Evolutionary conservation across 2,888 invertebrate species (phyloP), one percentile per base, ranked within the genome.

Genomic region (Harpalus rubripes): DNA sequence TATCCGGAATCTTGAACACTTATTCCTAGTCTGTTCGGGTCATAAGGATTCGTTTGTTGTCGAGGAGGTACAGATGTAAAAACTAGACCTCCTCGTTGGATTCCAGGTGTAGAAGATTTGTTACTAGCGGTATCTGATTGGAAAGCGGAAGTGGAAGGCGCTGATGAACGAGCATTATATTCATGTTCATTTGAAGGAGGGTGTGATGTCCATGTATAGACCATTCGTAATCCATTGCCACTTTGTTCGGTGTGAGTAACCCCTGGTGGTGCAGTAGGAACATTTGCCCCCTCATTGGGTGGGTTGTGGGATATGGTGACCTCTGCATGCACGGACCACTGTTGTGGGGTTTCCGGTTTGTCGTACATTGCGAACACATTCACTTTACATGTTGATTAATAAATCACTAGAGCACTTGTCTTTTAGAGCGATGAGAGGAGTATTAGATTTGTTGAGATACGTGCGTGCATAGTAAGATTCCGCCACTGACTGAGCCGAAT

Each of bases 321-420:
- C 88, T 95, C 95, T 83, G 94, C 96, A 89, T 93, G 95, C 88
- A 95, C 93, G 56, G 94, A 93, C 95, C 95, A 95, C 88, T 94
- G 94, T 86, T 94, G 93, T 26, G 92, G 92, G 58, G 68, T 72
- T 12, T 84, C 84, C 26, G 84, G 78, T 63, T 84, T 84, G 16
- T 84, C 84, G 52, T 84, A 78, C 76, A 78, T 78, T 12, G 61
- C 41, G 10, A 68, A 68, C 68, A 68, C 68, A 68, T 68, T 68
- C 68, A 68, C 68, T 39, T 68, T 68, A 68, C 68, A 68, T 68
- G 68, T 68, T 68, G 68, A 32, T 26, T 39, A 68, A 63, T 26
- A 41, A 26, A 61, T 80, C 58, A 78, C 78, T 22, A 78, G n/a
- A 78, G 22, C 78, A 32, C 44, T 22, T 79, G 56, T 59, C 7